phyloP scores from a whole-genome alignment of 2,113 vertebrate genomes.

The Ranitomeya variabilis region DNA sequence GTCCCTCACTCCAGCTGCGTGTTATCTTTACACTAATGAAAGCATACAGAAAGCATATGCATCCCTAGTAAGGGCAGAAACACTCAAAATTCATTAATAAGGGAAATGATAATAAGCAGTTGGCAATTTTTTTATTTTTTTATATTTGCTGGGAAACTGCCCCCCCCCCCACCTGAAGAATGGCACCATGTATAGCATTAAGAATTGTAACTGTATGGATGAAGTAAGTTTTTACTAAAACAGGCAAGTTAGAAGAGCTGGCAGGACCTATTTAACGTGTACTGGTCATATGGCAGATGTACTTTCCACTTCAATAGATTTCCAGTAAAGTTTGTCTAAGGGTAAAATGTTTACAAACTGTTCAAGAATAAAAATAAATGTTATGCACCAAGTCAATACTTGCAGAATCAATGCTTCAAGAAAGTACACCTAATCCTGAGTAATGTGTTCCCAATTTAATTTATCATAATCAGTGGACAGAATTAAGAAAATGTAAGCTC shows the following conservation, averaged over 20 bases:
- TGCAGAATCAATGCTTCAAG: not conserved
- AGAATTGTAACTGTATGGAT: no score
- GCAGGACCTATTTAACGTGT: not conserved
- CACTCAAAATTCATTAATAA: no score
- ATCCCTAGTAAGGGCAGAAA: no score
- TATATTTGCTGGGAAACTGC: no score
- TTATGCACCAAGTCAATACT: not conserved
- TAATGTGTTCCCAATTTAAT: not conserved
- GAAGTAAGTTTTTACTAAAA: no score
- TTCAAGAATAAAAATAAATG: not conserved
- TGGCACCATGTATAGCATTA: no score
- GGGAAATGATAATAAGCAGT: no score
- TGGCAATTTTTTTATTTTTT: no score
- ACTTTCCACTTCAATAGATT: not conserved
- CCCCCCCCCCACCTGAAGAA: no score
- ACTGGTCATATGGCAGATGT: not conserved
- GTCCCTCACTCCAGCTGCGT: no score
- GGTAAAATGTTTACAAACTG: not conserved
- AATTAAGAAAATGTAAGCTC: not conserved
- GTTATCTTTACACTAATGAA: no score
- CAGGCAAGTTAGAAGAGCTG: not conserved
- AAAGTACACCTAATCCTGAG: conserved; percentile 15
- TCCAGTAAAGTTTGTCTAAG: not conserved
- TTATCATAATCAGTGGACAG: conserved; percentile 15
- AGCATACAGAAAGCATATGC: no score